Evolutionary conservation across 2,113 vertebrate species (phyloP).

Genomic region (Labeo rohita): DNA sequence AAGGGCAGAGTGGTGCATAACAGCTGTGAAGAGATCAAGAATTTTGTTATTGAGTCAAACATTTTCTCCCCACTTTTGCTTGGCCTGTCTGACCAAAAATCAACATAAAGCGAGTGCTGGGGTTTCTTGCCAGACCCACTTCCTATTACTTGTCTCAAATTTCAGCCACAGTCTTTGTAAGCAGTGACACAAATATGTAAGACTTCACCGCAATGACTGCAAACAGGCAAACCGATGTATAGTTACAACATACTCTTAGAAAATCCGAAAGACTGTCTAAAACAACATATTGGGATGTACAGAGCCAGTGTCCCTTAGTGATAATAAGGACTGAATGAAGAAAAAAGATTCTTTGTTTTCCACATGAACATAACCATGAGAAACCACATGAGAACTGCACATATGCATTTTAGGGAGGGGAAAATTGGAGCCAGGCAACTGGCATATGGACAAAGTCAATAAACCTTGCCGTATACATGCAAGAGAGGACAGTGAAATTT

Average conservation of each 20-base stretch:
- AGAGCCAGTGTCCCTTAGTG: constrained; percentile 40
- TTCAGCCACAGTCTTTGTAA: constrained; percentile 60
- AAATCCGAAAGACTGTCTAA: background rate
- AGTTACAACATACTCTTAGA: background rate
- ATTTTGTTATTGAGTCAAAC: constrained; percentile 71
- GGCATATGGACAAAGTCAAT: constrained; percentile 48
- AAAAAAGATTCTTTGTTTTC: constrained; percentile 51
- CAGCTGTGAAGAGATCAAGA: constrained; percentile 66
- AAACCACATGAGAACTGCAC: constrained; percentile 35
- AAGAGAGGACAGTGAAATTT: constrained; percentile 45
- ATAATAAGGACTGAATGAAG: constrained; percentile 50
- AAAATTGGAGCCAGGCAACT: constrained; percentile 23
- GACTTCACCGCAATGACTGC: background rate
- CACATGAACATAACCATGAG: constrained; percentile 14
- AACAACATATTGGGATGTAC: background rate
- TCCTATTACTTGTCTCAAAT: constrained; percentile 71
- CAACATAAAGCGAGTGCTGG: constrained; percentile 51
- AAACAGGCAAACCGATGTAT: constrained; percentile 10
- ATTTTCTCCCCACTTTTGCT: constrained; percentile 48
- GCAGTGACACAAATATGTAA: background rate
- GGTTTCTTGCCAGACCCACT: constrained; percentile 75
- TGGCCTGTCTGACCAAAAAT: constrained; percentile 63
- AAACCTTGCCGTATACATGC: constrained; percentile 37
- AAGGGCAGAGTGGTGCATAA: constrained; percentile 58
- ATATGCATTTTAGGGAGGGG: constrained; percentile 28